These are phyloP conservation scores for Desmodus rotundus DNA, from an alignment of 2,113 vertebrate genomes.

Conservation along the genomic window DNA sequence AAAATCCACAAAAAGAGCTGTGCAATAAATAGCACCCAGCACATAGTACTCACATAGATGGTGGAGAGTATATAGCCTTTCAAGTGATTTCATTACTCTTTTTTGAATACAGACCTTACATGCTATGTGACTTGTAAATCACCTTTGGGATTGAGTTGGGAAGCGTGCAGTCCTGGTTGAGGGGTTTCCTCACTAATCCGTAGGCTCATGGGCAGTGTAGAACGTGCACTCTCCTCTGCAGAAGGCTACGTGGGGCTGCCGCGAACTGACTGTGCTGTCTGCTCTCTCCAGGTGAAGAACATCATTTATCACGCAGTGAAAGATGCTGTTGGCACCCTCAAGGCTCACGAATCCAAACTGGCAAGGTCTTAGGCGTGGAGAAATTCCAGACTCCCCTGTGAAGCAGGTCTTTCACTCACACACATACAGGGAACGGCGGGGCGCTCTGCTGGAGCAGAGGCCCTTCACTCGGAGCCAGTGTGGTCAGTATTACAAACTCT, in stretches of 20 bases:
- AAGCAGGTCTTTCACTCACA: conserved; percentile 79
- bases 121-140: background rate
- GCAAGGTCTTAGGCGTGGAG: conserved; percentile 88
- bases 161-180: background rate
- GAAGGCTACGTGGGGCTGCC: background rate
- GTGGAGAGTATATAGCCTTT: background rate
- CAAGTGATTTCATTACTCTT: background rate
- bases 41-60: background rate
- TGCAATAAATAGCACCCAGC: background rate
- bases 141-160: background rate
- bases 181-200: background rate
- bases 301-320: conserved; percentile 99
- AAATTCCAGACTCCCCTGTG: conserved; percentile 75
- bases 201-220: background rate
- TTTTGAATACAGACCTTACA: background rate
- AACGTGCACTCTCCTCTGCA: background rate
- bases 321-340: conserved; percentile 97
- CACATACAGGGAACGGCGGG: conserved; percentile 75
- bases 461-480: conserved; percentile 77
- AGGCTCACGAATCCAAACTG: conserved; percentile 95
- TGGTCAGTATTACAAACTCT: conserved; percentile 84
- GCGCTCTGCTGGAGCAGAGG: conserved; percentile 78
- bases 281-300: conserved; percentile 93
- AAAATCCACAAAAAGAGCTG: background rate
- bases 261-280: conserved; percentile 37